Conservation (phyloP, 2,113 vertebrate genomes). For the Mastomys coucha region DNA sequence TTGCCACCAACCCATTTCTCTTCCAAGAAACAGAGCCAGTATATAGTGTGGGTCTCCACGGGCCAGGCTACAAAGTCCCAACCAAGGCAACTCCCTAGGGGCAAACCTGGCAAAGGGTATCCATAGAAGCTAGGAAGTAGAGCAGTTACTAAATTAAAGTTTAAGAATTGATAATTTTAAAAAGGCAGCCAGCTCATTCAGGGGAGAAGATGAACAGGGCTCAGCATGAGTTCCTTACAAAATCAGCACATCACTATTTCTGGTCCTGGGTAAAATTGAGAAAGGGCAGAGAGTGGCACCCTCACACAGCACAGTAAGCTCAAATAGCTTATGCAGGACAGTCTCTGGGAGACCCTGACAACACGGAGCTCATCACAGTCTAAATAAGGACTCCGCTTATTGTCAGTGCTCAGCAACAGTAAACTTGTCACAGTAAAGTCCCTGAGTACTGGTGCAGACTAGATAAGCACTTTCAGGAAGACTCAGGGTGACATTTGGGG, state of each 20-base stretch:
- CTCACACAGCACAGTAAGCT: not conserved
- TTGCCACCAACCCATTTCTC: not conserved
- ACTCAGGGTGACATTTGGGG: not conserved
- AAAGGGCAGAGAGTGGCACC: not conserved
- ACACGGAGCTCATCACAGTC: not conserved
- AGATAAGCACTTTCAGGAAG: not conserved
- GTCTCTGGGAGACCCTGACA: not conserved
- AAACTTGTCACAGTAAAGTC: not conserved
- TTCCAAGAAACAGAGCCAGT: not conserved
- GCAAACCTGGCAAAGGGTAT: not conserved
- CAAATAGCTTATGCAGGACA: not conserved
- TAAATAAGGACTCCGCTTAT: not conserved
- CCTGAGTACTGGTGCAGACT: not conserved
- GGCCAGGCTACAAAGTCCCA: constrained; percentile 46
- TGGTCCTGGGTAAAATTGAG: not conserved
- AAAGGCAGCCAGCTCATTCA: constrained; percentile 14
- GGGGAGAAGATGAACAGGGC: not conserved
- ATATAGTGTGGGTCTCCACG: not conserved
- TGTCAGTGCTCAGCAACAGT: not conserved
- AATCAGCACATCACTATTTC: not conserved
- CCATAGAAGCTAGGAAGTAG: constrained; percentile 20
- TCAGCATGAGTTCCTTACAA: not conserved
- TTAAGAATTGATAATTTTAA: not conserved
- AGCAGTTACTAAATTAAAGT: constrained; percentile 29
- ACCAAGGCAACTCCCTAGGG: not conserved